Conservation (phyloP, 2,888 invertebrate genomes). For the Oscheius sp. region DNA sequence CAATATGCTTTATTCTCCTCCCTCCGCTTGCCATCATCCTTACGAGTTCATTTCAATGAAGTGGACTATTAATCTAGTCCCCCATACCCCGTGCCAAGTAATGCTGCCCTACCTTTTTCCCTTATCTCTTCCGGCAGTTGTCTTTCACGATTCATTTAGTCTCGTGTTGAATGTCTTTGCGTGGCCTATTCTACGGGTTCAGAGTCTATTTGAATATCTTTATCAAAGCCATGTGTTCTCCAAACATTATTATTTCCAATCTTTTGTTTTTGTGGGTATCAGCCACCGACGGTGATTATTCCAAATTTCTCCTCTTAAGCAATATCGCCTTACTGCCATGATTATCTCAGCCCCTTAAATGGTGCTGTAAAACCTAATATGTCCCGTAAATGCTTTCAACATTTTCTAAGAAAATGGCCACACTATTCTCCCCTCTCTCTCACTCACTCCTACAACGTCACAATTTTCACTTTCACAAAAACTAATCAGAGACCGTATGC, state of each 20-base stretch:
- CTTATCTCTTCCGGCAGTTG: conserved; percentile 20
- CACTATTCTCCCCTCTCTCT: neutral
- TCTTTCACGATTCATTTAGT: conserved; percentile 27
- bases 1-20: neutral
- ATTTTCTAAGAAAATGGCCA: neutral
- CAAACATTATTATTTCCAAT: conserved; percentile 5
- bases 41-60: conserved; percentile 3
- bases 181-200: conserved; percentile 30
- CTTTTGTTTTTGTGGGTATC: conserved; percentile 12
- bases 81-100: conserved; percentile 22
- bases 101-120: conserved; percentile 17
- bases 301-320: conserved; percentile 5
- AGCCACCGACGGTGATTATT: conserved; percentile 25
- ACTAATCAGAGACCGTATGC: conserved; percentile 6
- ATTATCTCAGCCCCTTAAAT: conserved; percentile 4
- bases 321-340: conserved; percentile 33
- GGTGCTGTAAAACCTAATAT: conserved; percentile 2
- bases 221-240: conserved; percentile 29
- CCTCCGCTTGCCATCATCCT: neutral
- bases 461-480: conserved; percentile 10
- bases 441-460: neutral
- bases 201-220: conserved; percentile 32
- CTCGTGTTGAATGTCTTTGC: conserved; percentile 29
- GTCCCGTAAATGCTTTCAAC: conserved; percentile 25
- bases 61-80: neutral